Evolutionary conservation across 2,797 vertebrate genomes (phyloP), one percentile per base, ranked within the genome.

Genomic region (Chelmon rostratus): DNA sequence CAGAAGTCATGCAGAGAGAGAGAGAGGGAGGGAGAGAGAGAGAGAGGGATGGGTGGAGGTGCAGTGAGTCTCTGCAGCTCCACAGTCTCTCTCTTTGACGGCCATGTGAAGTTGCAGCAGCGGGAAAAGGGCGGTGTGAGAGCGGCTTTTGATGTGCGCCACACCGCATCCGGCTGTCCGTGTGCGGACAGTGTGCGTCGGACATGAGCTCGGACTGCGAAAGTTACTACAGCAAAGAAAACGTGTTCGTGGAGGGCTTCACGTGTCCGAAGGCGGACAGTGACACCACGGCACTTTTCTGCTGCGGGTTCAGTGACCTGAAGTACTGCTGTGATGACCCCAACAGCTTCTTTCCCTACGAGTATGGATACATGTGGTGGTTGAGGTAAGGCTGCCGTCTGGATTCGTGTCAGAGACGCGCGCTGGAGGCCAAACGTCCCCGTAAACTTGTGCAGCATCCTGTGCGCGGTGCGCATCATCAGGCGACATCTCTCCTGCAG

Each of bases 361-460:
- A 97, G 65, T 97, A 97, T 92, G 96, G 93, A 94, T 98, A 97
- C 94, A 97, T 97, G 97, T 97, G 97, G 97, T 97, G 97, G 97
- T 86, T 98, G 83, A 98, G 97, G 97, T 98, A 95, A 83, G 94
- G 19, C 2, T 54, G 44, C 23, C n/a, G 3, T 19, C 65, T 18
- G 65, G 65, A 53, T 1, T 3, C 2, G 5, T 21, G n/a, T 31
- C 19, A 28, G 52, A 38, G 23, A 40, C 9, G 23, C n/a, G 15
- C 23, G 2, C 23, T 11, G 49, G 40, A 21, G 19, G 2, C 0
- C 42, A 2, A 12, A 23, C 35, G 3, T 9, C 16, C 8, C 25
- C 1, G 18, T 23, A 2, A 21, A 54, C 16, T 35, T 46, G 6
- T 7, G 33, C 56, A 47, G 4, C 9, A 11, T 56, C 10, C 50